Base-by-base conservation (phyloP, 2,888 invertebrate genomes). In the Catocala nupta region DNA sequence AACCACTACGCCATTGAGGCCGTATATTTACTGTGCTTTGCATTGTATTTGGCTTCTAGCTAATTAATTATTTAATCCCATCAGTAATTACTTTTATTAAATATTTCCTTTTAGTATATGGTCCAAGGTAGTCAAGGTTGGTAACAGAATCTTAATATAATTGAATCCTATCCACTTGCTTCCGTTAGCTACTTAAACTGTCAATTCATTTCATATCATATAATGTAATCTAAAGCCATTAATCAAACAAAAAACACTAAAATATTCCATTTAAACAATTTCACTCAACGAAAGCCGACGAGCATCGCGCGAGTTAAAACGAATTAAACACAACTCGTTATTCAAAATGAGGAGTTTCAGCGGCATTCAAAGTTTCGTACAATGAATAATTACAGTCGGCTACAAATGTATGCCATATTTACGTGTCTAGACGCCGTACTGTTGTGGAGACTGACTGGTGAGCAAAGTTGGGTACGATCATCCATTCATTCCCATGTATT, bases 401-500 rank as follows among this genome's bases (percentile, higher is more conserved):
- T 51, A 64, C 71, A 78, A 76, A 78, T 72, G 60, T 76, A 69
- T 77, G 71, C 56, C 62, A 79, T 75, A 76, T 79, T 85, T 82
- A 81, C 92, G 85, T 91, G 90, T 84, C 86, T 84, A 86, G 81
- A 78, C 77, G 70, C 81, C 82, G 50, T 44, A 25, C 33, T 42
- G 85, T 87, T 82, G 71, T 77, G 70, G 77, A 80, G 71, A 73
- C 61, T 68, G 73, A 71, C 75, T 47, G 82, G 82, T 50, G 16
- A 86, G 86, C 84, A 82, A 85, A 84, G 73, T 84, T 83, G 72
- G 69, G 75, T 78, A 84, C 82, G 82, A 85, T 78, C 76, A 65
- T 78, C 16, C 12, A 25, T 80, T 80, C 77, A 84, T 90, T 39
- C 77, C 9, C 12, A 25, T 80, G 91, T 91, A 91, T 90, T 81